Base-by-base conservation (phyloP, 2,888 invertebrate genomes). In the Brachyopa scutellaris region DNA sequence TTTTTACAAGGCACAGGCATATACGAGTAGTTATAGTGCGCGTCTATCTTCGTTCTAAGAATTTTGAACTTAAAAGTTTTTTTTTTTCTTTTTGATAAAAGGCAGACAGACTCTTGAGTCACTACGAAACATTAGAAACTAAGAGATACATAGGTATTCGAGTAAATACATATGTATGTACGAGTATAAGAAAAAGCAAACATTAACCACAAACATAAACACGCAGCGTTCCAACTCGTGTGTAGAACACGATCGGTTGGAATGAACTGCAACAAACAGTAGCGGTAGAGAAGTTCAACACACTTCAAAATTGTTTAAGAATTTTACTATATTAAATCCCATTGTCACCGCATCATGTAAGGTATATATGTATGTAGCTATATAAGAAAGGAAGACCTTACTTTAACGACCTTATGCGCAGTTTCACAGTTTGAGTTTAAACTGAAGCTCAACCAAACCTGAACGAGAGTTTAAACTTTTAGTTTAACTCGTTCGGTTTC, bases 161-260 rank as follows among this genome's bases (percentile, higher is more conserved):
- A n/a, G n/a, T n/a, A n/a, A n/a, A n/a, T n/a, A n/a, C n/a, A n/a
- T n/a, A n/a, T n/a, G n/a, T n/a, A n/a, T n/a, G n/a, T n/a, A n/a
- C n/a, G n/a, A n/a, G n/a, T n/a, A n/a, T 42, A 40, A 11, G 55
- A 42, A 29, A 64, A 74, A 49, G 59, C 69, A 74, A 74, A 74
- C 69, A 80, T 49, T 61, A 55, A 62, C 67, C 74, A 62, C 67
- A 69, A 64, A 57, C 45, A 47, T 74, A 79, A 73, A 80, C 69
- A 74, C 42, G 62, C 74, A 57, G 47, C 57, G 47, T 55, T 67
- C 26, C 42, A 61, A 17, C 49, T 61, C 13, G 31, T 61, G 40
- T 59, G 13, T 55, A 42, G 31, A 70, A 51, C 31, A 61, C 40
- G 59, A 51, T 61, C 57, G 42, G 26, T 33, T 59, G 49, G 2